Percentiles rank a stretch among this genome's conserved stretches.
These are phyloP conservation scores for Luehdorfia chinensis DNA, from an alignment of 1,140 invertebrate genomes.

Conservation along the genomic window DNA sequence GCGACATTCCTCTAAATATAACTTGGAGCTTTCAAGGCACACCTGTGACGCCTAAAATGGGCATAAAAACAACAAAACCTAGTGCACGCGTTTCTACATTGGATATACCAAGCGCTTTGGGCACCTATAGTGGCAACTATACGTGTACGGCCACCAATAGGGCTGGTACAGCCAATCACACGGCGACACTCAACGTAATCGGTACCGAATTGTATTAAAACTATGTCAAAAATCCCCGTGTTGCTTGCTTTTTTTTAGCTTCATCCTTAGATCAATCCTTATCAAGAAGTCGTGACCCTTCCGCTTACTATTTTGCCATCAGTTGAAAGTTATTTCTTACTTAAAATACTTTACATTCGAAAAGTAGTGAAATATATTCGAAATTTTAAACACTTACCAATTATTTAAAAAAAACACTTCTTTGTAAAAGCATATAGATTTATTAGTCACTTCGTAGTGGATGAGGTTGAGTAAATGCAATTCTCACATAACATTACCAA, in stretches of 20 bases:
- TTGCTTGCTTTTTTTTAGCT: conserved; percentile 74
- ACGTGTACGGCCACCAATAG: conserved; percentile 83
- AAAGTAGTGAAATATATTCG: too few relatives aligned
- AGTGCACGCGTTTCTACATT: conserved; percentile 77
- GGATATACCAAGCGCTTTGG: conserved; percentile 78
- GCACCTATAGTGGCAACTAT: conserved; percentile 83
- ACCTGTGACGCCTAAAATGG: conserved; percentile 50
- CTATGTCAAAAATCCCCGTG: conserved; percentile 27
- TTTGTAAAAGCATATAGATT: too few relatives aligned
- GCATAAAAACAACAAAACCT: conserved; percentile 72
- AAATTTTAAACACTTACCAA: too few relatives aligned
- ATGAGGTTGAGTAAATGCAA: too few relatives aligned
- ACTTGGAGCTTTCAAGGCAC: conserved; percentile 71
- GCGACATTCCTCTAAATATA: conserved; percentile 76
- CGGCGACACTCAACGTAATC: conserved; percentile 81
- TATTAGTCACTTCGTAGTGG: too few relatives aligned
- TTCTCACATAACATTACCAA: too few relatives aligned
- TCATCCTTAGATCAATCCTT: conserved; percentile 83
- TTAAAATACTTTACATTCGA: too few relatives aligned
- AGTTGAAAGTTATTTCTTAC: too few relatives aligned
- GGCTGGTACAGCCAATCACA: conserved; percentile 81
- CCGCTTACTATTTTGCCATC: too few relatives aligned
- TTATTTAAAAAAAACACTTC: too few relatives aligned
- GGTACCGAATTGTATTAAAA: conserved; percentile 62
- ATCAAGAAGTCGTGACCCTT: too few relatives aligned